These are phyloP conservation scores for Molanna angustata DNA, from an alignment of 2,888 invertebrate species.

Conservation along the genomic window DNA sequence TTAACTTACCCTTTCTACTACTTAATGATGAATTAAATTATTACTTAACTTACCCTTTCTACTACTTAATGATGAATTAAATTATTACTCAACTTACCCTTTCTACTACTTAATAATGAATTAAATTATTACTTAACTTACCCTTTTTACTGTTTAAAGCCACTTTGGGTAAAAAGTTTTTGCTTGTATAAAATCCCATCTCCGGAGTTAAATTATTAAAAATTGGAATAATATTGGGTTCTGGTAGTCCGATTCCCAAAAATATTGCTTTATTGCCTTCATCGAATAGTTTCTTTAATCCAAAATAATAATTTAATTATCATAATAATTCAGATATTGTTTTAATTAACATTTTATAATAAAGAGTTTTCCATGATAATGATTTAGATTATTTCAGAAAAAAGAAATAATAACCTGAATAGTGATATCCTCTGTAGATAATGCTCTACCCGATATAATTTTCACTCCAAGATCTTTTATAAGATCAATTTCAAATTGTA, in stretches of 20 bases:
- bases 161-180: constrained; percentile 87
- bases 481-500: constrained; percentile 88
- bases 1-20: no score
- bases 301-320: constrained; percentile 2
- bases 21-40: no score
- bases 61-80: not conserved
- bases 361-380: no score
- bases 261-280: constrained; percentile 77
- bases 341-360: no score
- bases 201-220: constrained; percentile 71
- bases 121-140: constrained; percentile 38
- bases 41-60: no score
- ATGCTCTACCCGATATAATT: constrained; percentile 69
- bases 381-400: no score
- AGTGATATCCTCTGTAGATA: constrained; percentile 72
- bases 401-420: constrained; percentile 53
- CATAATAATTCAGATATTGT: no score
- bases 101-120: no score
- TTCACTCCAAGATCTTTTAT: constrained; percentile 92
- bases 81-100: not conserved
- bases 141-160: constrained; percentile 87
- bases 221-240: constrained; percentile 78
- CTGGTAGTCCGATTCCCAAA: constrained; percentile 84
- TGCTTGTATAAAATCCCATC: constrained; percentile 94
- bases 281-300: constrained; percentile 60